Conservation (phyloP, 2,797 vertebrate genomes). For the Otolemur crassicaudatus region DNA sequence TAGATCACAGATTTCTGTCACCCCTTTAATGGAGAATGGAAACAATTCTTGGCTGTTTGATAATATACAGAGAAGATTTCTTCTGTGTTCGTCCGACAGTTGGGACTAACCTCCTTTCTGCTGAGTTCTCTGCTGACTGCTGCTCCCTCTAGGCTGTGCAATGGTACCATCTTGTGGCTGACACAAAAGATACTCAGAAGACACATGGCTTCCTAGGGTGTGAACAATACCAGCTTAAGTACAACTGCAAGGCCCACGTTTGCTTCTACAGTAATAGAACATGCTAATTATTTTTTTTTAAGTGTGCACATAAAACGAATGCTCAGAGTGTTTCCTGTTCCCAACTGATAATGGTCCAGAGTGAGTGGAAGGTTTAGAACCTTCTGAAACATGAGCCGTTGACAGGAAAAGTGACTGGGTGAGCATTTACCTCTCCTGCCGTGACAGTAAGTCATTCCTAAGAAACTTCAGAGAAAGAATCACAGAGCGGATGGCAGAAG, state of each 20-base stretch:
- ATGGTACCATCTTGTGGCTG: constrained; percentile 83
- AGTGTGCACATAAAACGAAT: background rate
- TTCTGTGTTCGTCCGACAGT: background rate
- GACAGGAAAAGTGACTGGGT: background rate
- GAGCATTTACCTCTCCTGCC: background rate
- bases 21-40: background rate
- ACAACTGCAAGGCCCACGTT: background rate
- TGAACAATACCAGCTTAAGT: background rate
- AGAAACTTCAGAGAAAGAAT: background rate
- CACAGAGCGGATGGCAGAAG: background rate
- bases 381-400: background rate
- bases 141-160: constrained; percentile 67
- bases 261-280: background rate
- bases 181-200: constrained; percentile 53
- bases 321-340: background rate
- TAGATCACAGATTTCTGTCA: background rate
- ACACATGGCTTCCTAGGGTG: background rate
- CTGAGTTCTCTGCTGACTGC: background rate
- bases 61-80: background rate
- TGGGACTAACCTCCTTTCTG: constrained; percentile 1
- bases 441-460: background rate
- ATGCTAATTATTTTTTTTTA: background rate
- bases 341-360: background rate
- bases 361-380: background rate
- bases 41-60: background rate